Evolutionary conservation across 1,140 invertebrate genomes (phyloP), one percentile per base, ranked within the genome.

Genomic region (Aricia agestis): DNA sequence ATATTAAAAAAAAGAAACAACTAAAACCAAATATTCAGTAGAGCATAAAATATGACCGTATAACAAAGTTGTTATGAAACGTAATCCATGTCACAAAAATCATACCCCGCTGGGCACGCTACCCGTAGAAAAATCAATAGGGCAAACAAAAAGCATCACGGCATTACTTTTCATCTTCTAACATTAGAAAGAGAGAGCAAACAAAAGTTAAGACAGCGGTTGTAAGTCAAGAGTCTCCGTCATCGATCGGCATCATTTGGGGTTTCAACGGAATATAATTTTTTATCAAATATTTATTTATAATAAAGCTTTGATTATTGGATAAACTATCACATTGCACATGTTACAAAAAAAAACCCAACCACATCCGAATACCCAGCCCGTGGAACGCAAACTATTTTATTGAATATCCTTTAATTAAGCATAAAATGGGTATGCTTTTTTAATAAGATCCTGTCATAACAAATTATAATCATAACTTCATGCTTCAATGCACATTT

Each of bases 381-480:
- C 32, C n/a, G 13, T 18, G 4, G 18, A 63, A 63, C 7, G 18
- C 59, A 63, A 25, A 19, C 59, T 63, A 42, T 63, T 61, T 41
- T n/a, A 67, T 67, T 18, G 41, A 41, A 41, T 17, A 19, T 61
- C 32, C 58, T 59, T 41, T 61, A 18, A 42, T 69, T 69, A 61
- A 69, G 17, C 41, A 61, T 61, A 63, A 69, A 69, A 79, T 81
- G 80, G 76, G 80, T 70, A 82, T 78, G 79, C 67, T 70, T 74
- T 70, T 74, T 72, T 82, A 86, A 83, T 87, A 82, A 82, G 82
- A 83, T 78, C 82, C 84, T 89, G 88, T 88, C 88, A 89, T 83
- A 90, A 90, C 86, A 85, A 80, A 88, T 90, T 82, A 86, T 13
- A 81, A 89, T 88, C 88, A 90, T 90, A 89, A 89, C 83, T 90